A percentile compares a stretch with the other conserved stretches of the same genome.
These are phyloP conservation scores for Tetanocera ferruginea DNA, from an alignment of 2,888 invertebrate species.

Conservation along the genomic window DNA sequence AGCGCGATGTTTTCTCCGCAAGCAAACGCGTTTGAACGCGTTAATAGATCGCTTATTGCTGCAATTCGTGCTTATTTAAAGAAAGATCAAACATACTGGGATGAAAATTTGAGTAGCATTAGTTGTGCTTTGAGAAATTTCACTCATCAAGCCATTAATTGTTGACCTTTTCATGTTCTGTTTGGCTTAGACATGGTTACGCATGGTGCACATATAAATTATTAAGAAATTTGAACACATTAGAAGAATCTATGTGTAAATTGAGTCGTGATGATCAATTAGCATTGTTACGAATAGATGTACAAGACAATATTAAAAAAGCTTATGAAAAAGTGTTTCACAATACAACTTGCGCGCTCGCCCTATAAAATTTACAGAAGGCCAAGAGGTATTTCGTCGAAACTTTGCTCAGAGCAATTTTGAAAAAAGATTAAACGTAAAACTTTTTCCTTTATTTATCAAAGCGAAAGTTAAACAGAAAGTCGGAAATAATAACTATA, in stretches of 20 bases:
- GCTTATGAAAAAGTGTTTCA: not conserved
- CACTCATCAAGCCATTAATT: not conserved
- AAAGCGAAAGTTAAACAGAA: not conserved
- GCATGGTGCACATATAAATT: not conserved
- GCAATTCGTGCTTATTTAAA: not conserved
- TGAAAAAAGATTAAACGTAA: not conserved
- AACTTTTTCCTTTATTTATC: not conserved
- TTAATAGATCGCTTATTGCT: not conserved
- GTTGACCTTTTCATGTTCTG: not conserved
- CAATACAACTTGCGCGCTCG: not conserved
- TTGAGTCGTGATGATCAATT: not conserved
- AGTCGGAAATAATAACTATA: no score
- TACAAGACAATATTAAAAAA: no score
- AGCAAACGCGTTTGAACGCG: not conserved
- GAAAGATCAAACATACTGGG: not conserved
- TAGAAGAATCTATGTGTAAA: not conserved
- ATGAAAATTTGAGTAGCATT: not conserved
- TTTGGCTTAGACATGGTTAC: not conserved
- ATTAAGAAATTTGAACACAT: not conserved
- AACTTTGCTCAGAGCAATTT: not conserved
- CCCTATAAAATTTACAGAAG: not conserved
- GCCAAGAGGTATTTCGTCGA: not conserved
- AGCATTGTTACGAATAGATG: not conserved
- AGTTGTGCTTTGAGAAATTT: not conserved
- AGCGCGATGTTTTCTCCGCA: no score